phyloP scores from a whole-genome alignment of 2,113 vertebrate genomes.

The Dascyllus trimaculatus region DNA sequence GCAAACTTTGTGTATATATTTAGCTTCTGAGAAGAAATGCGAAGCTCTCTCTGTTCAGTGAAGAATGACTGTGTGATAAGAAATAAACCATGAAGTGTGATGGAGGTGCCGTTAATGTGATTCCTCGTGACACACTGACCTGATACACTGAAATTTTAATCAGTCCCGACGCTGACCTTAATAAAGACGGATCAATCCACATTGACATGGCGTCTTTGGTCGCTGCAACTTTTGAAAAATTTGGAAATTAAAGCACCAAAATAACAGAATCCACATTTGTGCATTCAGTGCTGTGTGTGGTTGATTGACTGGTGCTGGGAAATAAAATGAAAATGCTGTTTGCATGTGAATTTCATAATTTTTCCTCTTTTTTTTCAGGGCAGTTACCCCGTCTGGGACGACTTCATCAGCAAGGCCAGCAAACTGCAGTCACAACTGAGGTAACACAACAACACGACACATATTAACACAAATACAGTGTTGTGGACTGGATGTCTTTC shows the following conservation, averaged over 20 bases:
- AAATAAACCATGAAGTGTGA: not conserved
- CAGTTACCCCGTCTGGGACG: constrained; percentile 87
- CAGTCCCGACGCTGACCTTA: not conserved
- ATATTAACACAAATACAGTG: not conserved
- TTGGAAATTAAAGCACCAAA: too few species aligned
- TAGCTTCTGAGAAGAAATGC: not conserved
- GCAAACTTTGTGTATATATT: not conserved
- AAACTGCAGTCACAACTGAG: constrained; percentile 88
- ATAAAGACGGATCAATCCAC: not conserved
- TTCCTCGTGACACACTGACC: not conserved
- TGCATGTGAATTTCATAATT: not conserved
- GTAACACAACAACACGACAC: constrained; percentile 62
- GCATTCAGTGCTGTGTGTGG: too few species aligned
- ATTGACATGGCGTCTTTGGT: too few species aligned
- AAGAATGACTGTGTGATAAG: not conserved
- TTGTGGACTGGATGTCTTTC: too few species aligned
- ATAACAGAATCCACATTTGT: too few species aligned
- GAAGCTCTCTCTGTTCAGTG: not conserved
- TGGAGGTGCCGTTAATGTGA: too few species aligned
- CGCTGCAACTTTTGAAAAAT: too few species aligned
- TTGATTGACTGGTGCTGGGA: too few species aligned
- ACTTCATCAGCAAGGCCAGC: constrained; percentile 87
- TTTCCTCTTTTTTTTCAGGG: constrained; percentile 69
- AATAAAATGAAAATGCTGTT: not conserved
- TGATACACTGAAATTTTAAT: too few species aligned